Evolutionary conservation across 2,888 invertebrate genomes (phyloP).

Genomic region (Frankliniella intonsa): DNA sequence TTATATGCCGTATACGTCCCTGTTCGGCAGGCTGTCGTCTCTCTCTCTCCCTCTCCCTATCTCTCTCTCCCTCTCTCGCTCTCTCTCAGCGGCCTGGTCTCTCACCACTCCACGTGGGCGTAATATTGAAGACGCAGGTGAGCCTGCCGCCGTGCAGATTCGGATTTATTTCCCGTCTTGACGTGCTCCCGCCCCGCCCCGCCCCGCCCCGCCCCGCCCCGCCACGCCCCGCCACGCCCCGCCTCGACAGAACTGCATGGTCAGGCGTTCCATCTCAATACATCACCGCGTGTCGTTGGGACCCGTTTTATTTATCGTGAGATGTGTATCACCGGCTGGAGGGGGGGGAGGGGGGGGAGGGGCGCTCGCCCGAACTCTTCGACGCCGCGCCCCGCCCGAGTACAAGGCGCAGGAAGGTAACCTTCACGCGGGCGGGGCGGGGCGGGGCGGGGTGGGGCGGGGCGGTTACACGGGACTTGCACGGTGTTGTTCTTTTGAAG

Average conservation of each 20-base stretch:
- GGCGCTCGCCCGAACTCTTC: too few relatives aligned
- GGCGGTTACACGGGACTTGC: too few relatives aligned
- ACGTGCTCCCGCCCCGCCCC: background rate
- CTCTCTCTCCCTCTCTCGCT: background rate
- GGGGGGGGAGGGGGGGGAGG: too few relatives aligned
- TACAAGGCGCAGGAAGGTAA: too few relatives aligned
- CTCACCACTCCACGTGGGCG: background rate
- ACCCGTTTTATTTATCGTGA: background rate
- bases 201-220: too few relatives aligned
- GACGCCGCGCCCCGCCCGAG: too few relatives aligned
- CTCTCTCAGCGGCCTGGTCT: background rate
- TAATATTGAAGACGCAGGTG: background rate
- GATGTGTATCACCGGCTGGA: background rate
- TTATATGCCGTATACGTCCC: too few relatives aligned
- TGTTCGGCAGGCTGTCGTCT: too few relatives aligned
- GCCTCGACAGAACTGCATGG: background rate
- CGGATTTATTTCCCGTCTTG: background rate
- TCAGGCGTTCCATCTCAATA: constrained; percentile 14
- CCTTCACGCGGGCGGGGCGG: too few relatives aligned
- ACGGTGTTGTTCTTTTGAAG: too few relatives aligned
- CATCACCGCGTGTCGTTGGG: constrained; percentile 21
- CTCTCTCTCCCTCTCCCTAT: background rate
- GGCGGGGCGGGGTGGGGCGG: too few relatives aligned
- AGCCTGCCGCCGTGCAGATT: background rate
- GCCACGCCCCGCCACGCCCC: too few relatives aligned